Evolutionary conservation across 2,113 vertebrate genomes (phyloP).

Genomic region (Balaeniceps rex): DNA sequence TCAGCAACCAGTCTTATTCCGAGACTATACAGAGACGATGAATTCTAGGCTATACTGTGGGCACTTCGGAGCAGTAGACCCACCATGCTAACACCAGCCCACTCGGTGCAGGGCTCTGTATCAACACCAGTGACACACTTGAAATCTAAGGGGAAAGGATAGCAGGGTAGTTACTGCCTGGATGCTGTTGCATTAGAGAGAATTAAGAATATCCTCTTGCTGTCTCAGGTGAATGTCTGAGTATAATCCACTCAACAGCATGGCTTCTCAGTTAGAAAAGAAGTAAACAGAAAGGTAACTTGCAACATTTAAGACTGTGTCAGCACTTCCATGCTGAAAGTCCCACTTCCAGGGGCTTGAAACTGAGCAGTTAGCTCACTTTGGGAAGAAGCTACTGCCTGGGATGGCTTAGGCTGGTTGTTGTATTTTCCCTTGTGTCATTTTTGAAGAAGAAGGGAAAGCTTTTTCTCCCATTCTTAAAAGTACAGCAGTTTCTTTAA

Average conservation of each 20-base stretch:
- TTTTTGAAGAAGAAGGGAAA: background rate
- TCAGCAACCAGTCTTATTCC: background rate
- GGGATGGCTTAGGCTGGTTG: background rate
- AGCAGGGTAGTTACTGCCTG: background rate
- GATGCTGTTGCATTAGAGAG: background rate
- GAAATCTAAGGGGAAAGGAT: background rate
- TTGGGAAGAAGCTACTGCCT: background rate
- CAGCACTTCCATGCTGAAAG: background rate
- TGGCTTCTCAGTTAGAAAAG: background rate
- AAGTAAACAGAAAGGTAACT: background rate
- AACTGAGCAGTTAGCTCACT: background rate
- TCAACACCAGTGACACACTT: background rate
- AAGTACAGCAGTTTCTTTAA: background rate
- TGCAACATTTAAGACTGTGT: background rate
- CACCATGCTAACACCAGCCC: background rate
- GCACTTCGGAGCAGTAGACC: background rate
- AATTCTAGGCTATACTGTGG: background rate
- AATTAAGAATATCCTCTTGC: background rate
- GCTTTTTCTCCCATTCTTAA: background rate
- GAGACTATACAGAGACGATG: background rate
- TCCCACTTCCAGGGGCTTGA: background rate
- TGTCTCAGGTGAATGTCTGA: slow-evolving; percentile 24
- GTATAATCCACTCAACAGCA: background rate
- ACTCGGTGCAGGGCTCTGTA: background rate
- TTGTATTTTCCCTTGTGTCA: background rate